phyloP scores from a whole-genome alignment of 1,140 invertebrate genomes.

The Rhopalosiphum padi region DNA sequence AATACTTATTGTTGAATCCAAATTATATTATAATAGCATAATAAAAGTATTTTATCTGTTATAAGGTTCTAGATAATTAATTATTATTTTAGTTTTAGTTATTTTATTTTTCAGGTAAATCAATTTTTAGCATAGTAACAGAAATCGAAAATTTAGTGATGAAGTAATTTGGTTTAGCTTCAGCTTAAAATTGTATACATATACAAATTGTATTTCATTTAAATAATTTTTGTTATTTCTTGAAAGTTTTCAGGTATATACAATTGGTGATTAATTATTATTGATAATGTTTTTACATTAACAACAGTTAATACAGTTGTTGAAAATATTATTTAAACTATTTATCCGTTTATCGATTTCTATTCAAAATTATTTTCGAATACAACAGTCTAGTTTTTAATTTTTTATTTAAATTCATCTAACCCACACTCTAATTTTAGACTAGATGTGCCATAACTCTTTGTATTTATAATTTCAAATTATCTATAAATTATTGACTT shows the following conservation, averaged over 20 bases:
- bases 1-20: neutral
- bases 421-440: neutral
- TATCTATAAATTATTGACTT: neutral
- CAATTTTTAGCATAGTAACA: neutral
- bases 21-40: neutral
- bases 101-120: neutral
- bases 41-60: neutral
- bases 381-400: neutral
- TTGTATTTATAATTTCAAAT: neutral
- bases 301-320: neutral
- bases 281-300: neutral
- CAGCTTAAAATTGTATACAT: neutral
- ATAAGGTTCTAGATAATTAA: neutral
- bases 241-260: neutral
- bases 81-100: neutral
- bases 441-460: neutral
- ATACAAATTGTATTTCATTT: neutral
- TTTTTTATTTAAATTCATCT: neutral
- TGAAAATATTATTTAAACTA: neutral
- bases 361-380: neutral
- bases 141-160: neutral
- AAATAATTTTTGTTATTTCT: neutral
- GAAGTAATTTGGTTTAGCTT: neutral
- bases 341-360: neutral
- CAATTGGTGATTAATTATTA: neutral